Evolutionary conservation across 2,888 invertebrate species (phyloP).

Genomic region (Yponomeuta plumbellus): DNA sequence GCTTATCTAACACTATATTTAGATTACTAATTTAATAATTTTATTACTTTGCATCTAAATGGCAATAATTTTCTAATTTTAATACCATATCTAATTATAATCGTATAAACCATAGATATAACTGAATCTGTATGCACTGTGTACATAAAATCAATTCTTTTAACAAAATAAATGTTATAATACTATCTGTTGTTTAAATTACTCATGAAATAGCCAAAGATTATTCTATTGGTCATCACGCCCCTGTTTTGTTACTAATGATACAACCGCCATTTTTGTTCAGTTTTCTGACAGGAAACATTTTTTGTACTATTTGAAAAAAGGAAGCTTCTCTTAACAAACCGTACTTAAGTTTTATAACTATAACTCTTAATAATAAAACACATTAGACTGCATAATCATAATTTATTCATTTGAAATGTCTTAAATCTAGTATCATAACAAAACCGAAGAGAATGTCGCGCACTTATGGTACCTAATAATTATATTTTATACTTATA

Average conservation of each 20-base stretch:
- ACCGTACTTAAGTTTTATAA: background rate
- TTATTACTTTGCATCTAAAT: background rate
- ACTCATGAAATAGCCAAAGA: background rate
- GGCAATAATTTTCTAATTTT: background rate
- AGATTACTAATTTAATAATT: too few relatives aligned
- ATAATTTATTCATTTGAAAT: conserved; percentile 6
- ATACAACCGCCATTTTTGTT: too few relatives aligned
- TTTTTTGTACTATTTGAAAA: too few relatives aligned
- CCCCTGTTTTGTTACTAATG: too few relatives aligned
- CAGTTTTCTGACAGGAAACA: too few relatives aligned
- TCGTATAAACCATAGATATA: conserved; percentile 17
- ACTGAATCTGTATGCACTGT: conserved; percentile 25
- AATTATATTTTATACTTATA: background rate
- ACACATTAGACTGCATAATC: background rate
- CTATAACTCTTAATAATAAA: background rate
- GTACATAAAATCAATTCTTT: conserved; percentile 69
- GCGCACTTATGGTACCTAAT: conserved; percentile 32
- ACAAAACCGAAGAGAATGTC: conserved; percentile 28
- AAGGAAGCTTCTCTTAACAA: too few relatives aligned
- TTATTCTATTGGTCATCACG: too few relatives aligned
- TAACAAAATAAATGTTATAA: conserved; percentile 34
- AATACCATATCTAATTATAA: background rate
- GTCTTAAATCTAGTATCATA: conserved; percentile 16
- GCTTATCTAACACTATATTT: too few relatives aligned
- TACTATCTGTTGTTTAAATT: conserved; percentile 12